Percentiles rank a stretch among this genome's conserved stretches.
Evolutionary conservation across 2,888 invertebrate genomes (phyloP).

Genomic region (Nasonovia ribisnigri): DNA sequence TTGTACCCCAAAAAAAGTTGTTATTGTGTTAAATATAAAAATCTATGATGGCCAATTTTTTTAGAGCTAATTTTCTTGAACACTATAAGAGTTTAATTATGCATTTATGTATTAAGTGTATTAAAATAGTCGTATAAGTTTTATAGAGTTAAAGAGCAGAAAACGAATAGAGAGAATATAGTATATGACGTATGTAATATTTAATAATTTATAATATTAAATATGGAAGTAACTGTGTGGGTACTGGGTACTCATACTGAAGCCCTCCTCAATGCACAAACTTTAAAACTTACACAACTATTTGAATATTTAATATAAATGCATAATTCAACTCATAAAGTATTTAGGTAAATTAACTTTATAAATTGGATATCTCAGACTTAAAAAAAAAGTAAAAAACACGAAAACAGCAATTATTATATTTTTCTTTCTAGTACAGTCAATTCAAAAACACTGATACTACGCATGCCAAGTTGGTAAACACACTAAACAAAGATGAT

Average conservation of each 20-base stretch:
- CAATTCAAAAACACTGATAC: not conserved
- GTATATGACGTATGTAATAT: not conserved
- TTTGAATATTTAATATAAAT: slow-evolving; percentile 17
- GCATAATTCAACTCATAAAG: not conserved
- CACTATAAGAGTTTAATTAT: not conserved
- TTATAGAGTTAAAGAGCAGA: not conserved
- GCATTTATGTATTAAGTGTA: not conserved
- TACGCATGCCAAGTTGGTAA: not conserved
- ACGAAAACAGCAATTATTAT: not conserved
- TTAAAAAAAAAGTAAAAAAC: not conserved
- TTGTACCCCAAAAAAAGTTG: not conserved
- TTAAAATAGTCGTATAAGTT: not conserved
- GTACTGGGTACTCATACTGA: not conserved
- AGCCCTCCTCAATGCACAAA: not conserved
- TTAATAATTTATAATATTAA: too few species aligned
- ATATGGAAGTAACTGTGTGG: too few species aligned
- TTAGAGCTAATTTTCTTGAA: not conserved
- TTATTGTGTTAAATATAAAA: not conserved
- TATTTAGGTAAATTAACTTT: not conserved
- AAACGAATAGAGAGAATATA: not conserved
- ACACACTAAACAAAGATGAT: too few species aligned
- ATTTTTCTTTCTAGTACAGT: not conserved
- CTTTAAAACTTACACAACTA: slow-evolving; percentile 5
- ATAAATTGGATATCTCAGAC: not conserved
- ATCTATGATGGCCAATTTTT: not conserved